phyloP scores from a whole-genome alignment of 1,140 invertebrate species.

The Ylistrum balloti region DNA sequence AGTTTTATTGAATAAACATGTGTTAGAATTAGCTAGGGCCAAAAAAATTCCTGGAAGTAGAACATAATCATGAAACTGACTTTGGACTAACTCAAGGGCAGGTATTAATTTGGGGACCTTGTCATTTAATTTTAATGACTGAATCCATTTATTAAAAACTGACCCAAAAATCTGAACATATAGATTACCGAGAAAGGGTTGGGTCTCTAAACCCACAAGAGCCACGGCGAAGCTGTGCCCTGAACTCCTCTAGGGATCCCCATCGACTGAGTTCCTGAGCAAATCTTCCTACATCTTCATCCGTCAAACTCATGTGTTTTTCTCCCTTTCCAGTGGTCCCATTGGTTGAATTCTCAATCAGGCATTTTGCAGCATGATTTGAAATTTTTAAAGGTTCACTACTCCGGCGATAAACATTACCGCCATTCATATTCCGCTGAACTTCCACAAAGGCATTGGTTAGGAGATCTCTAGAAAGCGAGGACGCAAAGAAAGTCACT shows the following conservation, averaged over 20 bases:
- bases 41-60: no score
- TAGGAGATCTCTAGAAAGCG: slow-evolving; percentile 58
- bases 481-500: slow-evolving; percentile 57
- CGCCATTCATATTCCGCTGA: slow-evolving; percentile 60
- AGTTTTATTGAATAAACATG: no score
- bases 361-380: slow-evolving; percentile 60
- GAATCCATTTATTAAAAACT: no score
- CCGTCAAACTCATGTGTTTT: slow-evolving; percentile 60
- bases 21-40: no score
- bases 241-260: slow-evolving; percentile 52
- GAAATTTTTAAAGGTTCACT: slow-evolving; percentile 73
- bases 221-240: slow-evolving; percentile 54
- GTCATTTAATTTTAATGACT: no score
- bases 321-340: slow-evolving; percentile 43
- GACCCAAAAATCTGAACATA: no score
- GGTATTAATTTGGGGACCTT: no score
- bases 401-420: slow-evolving; percentile 68
- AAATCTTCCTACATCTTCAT: slow-evolving; percentile 67
- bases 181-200: slow-evolving; percentile 67
- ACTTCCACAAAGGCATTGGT: slow-evolving; percentile 66
- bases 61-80: no score
- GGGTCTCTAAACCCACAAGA: slow-evolving; percentile 74
- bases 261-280: slow-evolving; percentile 48
- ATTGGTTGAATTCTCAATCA: slow-evolving; percentile 50
- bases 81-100: no score